Evolutionary conservation across 1,140 invertebrate species (phyloP), one percentile per base, ranked within the genome.

Genomic region (Polypedilum vanderplanki): DNA sequence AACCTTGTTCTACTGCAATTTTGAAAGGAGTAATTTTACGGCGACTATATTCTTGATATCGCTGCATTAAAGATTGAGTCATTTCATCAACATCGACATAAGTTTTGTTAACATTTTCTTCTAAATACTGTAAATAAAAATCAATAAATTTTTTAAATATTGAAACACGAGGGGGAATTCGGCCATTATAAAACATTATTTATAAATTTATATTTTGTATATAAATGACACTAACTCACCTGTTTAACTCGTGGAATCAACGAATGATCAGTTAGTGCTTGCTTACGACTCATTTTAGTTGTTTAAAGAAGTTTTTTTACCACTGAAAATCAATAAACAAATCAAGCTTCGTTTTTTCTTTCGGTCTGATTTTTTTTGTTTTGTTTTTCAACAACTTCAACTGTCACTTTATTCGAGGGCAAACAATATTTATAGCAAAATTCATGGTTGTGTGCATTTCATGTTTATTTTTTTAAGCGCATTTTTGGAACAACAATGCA

Each of bases 81-180:
- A 92, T 91, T 80, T 88, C 87, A 78, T 87, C 87, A 40, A 91
- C 87, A 86, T 91, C 89, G 75, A 92, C 86, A 77, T 88, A 90
- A 1, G 88, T 87, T 80, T 89, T 88, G 77, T 90, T 87, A 76
- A 89, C 88, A 82, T 90, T 89, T 78, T 90, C 89, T 76, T 88
- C 88, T 65, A 91, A 84, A 80, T 90, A 90, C 85, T 90, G 8
- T 46, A 77, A 20, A 17, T 0, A 65, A 76, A 74, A 18, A 20
- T 40, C 40, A 22, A 64, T 20, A 15, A 64, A 20, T 24, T 64
- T 64, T 33, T 65, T 74, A 74, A 17, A 67, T 33, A 15, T 40
- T 18, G 17, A 12, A 17, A 64, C 20, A 17, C 20, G 73, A 46
- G 41, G 73, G 24, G 41, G 20, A 76, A 74, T 74, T 64, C 7